A percentile compares a stretch with the other conserved stretches of the same genome.
These are phyloP conservation scores for Neoaliturus tenellus DNA, from an alignment of 2,888 invertebrate genomes.

Conservation along the genomic window DNA sequence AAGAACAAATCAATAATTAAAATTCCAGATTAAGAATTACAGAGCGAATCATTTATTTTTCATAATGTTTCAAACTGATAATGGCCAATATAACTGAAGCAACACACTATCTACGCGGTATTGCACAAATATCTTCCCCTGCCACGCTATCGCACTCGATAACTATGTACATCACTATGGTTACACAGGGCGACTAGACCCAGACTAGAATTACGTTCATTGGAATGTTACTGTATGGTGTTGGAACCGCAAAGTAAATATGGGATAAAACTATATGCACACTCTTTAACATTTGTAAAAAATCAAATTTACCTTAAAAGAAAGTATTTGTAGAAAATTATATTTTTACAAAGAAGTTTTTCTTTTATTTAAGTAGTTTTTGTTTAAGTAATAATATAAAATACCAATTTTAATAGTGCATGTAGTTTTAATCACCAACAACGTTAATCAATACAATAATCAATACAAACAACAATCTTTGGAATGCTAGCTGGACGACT, in stretches of 20 bases:
- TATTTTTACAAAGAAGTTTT: background rate
- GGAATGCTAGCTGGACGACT: constrained; percentile 36
- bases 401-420: background rate
- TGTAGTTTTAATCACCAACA: background rate
- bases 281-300: background rate
- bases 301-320: background rate
- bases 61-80: constrained; percentile 8
- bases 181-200: background rate
- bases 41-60: constrained; percentile 15
- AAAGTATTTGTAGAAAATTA: constrained; percentile 1
- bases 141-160: background rate
- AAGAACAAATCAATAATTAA: too few species aligned
- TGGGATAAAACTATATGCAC: background rate
- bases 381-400: too few species aligned
- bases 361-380: too few species aligned
- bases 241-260: background rate
- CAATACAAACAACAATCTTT: constrained; percentile 17
- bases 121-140: constrained; percentile 42
- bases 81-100: background rate
- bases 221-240: constrained; percentile 43
- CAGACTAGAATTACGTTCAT: constrained; percentile 23
- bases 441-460: background rate
- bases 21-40: background rate
- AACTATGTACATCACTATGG: constrained; percentile 17
- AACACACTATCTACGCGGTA: constrained; percentile 10